These are phyloP conservation scores for Callyntrura guangdongensis DNA, from an alignment of 2,888 invertebrate genomes.

Conservation along the genomic window DNA sequence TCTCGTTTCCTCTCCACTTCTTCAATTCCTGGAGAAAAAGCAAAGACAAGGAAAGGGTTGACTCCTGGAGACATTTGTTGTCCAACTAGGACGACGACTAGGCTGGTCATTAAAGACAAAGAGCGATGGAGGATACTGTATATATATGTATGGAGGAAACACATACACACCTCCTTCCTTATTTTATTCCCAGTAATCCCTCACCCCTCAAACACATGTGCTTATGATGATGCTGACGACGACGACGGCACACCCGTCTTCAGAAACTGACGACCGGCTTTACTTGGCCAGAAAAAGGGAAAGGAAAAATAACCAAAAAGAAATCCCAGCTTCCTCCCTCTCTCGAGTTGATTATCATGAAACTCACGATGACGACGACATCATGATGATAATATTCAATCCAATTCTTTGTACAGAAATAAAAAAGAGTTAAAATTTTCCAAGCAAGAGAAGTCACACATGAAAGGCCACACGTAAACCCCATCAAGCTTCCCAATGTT, in stretches of 20 bases:
- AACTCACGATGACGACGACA: constrained; percentile 24
- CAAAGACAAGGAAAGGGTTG: constrained; percentile 74
- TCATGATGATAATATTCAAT: constrained; percentile 28
- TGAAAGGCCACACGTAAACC: constrained; percentile 21
- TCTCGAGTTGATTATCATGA: constrained; percentile 39
- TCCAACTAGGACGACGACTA: constrained; percentile 61
- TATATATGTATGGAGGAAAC: too few relatives aligned
- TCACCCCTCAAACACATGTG: constrained; percentile 34
- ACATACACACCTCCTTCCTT: constrained; percentile 22
- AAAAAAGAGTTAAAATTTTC: background rate
- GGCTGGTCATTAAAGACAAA: constrained; percentile 69
- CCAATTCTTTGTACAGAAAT: background rate
- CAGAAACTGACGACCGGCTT: too few relatives aligned
- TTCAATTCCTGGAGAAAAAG: too few relatives aligned
- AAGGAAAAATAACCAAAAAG: too few relatives aligned
- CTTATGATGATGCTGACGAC: background rate
- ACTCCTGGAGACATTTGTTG: constrained; percentile 73
- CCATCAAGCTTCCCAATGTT: too few relatives aligned
- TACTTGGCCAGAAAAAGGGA: constrained; percentile 23
- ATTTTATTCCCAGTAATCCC: constrained; percentile 31
- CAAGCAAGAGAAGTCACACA: background rate
- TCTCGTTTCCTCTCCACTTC: too few relatives aligned
- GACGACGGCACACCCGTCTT: too few relatives aligned
- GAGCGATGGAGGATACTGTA: background rate
- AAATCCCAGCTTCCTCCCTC: constrained; percentile 5